These are phyloP conservation scores for Zaprionus inermis DNA, from an alignment of 1,140 invertebrate genomes.

Conservation along the genomic window DNA sequence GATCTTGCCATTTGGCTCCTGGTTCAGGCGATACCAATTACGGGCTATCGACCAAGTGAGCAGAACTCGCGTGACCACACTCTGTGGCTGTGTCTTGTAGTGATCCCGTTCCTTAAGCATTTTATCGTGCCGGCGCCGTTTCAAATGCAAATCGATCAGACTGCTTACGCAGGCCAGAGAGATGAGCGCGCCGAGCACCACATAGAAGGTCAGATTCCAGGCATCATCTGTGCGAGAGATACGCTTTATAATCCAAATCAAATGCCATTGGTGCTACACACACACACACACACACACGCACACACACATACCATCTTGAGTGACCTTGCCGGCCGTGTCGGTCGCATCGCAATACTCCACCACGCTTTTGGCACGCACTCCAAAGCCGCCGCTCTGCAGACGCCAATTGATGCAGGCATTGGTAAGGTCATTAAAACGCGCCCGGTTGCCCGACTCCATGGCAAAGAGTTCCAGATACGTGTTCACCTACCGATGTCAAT, in stretches of 20 bases:
- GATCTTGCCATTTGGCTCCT: constrained; percentile 69
- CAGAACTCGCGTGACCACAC: constrained; percentile 53
- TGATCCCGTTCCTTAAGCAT: constrained; percentile 77
- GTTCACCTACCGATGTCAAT: constrained; percentile 60
- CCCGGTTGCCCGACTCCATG: constrained; percentile 59
- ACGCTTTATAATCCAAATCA: background rate
- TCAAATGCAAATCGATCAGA: constrained; percentile 69
- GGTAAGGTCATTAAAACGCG: constrained; percentile 57
- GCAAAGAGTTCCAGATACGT: constrained; percentile 71
- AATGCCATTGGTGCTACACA: background rate
- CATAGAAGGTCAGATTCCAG: constrained; percentile 74
- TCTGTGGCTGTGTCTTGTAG: constrained; percentile 65
- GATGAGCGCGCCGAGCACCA: constrained; percentile 43
- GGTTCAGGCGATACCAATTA: constrained; percentile 81
- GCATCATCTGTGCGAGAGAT: constrained; percentile 35
- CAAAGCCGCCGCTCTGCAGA: constrained; percentile 51
- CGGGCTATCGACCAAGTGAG: constrained; percentile 74
- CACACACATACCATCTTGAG: constrained; percentile 53
- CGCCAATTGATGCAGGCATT: constrained; percentile 77
- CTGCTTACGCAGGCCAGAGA: constrained; percentile 57
- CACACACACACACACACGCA: background rate
- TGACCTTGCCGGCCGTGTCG: constrained; percentile 45
- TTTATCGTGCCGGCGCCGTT: constrained; percentile 68
- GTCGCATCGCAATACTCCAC: constrained; percentile 75
- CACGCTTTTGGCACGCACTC: constrained; percentile 66